Percentiles rank a stretch among this genome's conserved stretches.
Conservation (phyloP, 1,140 invertebrate species). For the Cydia fagiglandana region DNA sequence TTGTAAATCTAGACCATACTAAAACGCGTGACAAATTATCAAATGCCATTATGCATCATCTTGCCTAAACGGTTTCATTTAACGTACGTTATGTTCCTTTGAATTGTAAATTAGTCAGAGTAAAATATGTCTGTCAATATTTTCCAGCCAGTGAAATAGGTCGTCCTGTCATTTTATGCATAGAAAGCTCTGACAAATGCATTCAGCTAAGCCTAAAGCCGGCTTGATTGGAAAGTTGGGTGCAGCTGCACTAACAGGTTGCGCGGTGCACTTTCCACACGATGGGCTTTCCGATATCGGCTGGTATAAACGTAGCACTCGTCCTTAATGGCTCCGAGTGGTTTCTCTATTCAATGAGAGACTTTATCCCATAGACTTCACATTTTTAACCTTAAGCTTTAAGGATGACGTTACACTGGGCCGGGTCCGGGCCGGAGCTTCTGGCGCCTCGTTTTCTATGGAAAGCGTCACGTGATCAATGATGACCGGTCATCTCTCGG, state of each 20-base stretch:
- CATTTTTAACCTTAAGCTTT: not conserved
- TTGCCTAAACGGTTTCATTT: not conserved
- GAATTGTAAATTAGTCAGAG: not conserved
- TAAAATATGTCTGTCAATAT: constrained; percentile 2
- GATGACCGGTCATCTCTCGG: too few relatives aligned
- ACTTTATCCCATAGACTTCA: not conserved
- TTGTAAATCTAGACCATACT: constrained; percentile 3
- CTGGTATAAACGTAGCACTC: constrained; percentile 34
- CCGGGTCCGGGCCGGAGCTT: too few relatives aligned
- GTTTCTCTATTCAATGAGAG: constrained; percentile 1
- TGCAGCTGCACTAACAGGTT: constrained; percentile 56
- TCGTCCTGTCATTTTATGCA: constrained; percentile 4
- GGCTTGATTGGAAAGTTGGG: constrained; percentile 67
- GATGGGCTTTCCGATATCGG: constrained; percentile 67
- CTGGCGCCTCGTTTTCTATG: too few relatives aligned
- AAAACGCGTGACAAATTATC: not conserved
- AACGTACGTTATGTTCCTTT: not conserved
- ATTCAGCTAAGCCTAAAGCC: constrained; percentile 44
- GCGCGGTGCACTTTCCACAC: constrained; percentile 57
- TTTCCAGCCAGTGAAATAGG: not conserved
- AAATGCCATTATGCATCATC: not conserved
- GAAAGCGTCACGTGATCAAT: too few relatives aligned
- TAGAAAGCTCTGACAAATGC: constrained; percentile 63
- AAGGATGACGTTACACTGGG: too few relatives aligned
- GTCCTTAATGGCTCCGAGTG: constrained; percentile 14